Percentiles rank a stretch among this genome's conserved stretches.
phyloP scores from a whole-genome alignment of 2,888 invertebrate species.

The Acronicta psi region DNA sequence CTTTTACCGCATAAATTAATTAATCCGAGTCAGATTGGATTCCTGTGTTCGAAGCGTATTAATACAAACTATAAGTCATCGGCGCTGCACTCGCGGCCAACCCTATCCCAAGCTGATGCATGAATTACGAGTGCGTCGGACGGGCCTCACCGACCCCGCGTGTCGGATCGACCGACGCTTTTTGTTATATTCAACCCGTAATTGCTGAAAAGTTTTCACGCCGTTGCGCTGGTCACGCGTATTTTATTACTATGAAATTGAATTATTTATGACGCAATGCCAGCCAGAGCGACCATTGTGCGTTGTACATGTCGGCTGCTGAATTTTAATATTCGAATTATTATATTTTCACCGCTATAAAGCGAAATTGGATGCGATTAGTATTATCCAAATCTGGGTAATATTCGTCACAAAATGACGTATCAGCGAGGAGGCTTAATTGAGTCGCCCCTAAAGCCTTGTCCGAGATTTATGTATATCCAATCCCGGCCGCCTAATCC shows the following conservation, averaged over 20 bases:
- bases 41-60: slow-evolving; percentile 80
- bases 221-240: slow-evolving; percentile 86
- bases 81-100: slow-evolving; percentile 77
- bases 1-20: slow-evolving; percentile 75
- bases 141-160: slow-evolving; percentile 69
- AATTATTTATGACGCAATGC: slow-evolving; percentile 87
- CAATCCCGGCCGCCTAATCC: slow-evolving; percentile 88
- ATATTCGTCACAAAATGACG: slow-evolving; percentile 84
- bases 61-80: slow-evolving; percentile 86
- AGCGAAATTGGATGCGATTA: slow-evolving; percentile 72
- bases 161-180: slow-evolving; percentile 78
- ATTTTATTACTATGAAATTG: slow-evolving; percentile 89
- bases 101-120: slow-evolving; percentile 86
- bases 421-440: slow-evolving; percentile 86
- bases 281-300: slow-evolving; percentile 80
- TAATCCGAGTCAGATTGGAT: slow-evolving; percentile 78
- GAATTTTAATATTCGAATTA: slow-evolving; percentile 88
- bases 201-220: slow-evolving; percentile 89
- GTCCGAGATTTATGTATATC: slow-evolving; percentile 88
- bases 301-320: slow-evolving; percentile 74
- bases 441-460: slow-evolving; percentile 86
- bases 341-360: slow-evolving; percentile 68
- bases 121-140: slow-evolving; percentile 78
- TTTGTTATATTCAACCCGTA: slow-evolving; percentile 88
- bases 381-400: slow-evolving; percentile 65